Base-by-base conservation (phyloP, 2,888 invertebrate genomes). In the Drosophila subquinaria region DNA sequence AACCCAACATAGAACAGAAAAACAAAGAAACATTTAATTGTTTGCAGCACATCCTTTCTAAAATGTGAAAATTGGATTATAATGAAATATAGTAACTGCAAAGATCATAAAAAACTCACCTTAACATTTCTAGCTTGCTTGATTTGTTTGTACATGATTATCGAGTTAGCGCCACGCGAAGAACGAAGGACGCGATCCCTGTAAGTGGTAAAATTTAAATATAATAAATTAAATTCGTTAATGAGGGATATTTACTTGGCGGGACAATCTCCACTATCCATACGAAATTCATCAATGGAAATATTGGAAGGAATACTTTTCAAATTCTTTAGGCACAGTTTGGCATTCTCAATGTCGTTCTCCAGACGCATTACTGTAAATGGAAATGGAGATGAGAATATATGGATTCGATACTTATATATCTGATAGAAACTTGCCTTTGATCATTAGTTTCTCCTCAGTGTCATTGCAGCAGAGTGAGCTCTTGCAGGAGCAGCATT, bases 371-470 rank as follows among this genome's bases (percentile, higher is more conserved):
- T 76, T 38, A 92, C 92, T 92, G 36, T 11, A 30, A 8, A 30
- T 30, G 30, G 6, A 15, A 43, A 6, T 0, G 45, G 5, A 15
- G 40, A 6, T 0, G 45, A n/a, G n/a, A 38, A 53, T 8, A 17
- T 20, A 20, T 33, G n/a, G 1, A 17, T n/a, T n/a, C 17, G 8
- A 33, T 9, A 6, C 10, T 10, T 10, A 0, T 8, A 11, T 11
- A n/a, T 30, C 8, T 38, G n/a, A 8, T 38, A 42, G 8, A 20
- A 33, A 74, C 77, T 52, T 72, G 92, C 92, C 89, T 71, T 91
- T 92, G 0, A 87, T 79, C 60, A 90, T 81, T 0, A 92, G 81
- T 65, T 90, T 84, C 63, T 89, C 90, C 30, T 92, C 91, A n/a
- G 81, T 87, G 17, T 89, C 87, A 53, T 76, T 88, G 76, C 89